Evolutionary conservation across 2,113 vertebrate genomes (phyloP), one percentile per base, ranked within the genome.

Genomic region (Anguilla rostrata): DNA sequence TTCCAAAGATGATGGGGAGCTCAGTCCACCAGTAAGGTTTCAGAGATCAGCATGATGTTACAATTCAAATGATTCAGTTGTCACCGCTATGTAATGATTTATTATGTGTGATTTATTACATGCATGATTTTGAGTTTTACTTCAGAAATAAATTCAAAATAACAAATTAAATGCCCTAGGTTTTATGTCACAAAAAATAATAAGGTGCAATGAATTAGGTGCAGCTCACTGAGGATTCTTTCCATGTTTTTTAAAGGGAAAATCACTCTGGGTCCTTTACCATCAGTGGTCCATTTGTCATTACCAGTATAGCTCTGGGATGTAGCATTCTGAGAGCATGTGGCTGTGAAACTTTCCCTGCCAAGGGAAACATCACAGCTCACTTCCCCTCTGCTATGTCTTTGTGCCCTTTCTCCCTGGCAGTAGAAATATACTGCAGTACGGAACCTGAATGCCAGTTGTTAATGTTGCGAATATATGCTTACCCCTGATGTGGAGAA

Each of bases 361-460:
- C 79, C 79, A 81, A 81, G 39, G 79, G 79, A 81, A 81, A 29
- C 39, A 81, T 81, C 41, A 81, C 39, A 81, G 79, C 43, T 81
- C 39, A 81, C 11, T 81, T 81, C 41, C 29, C 26, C n/a, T 75
- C 71, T 75, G 71, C n/a, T 75, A 75, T 75, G 71, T 12, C 71
- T 75, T 75, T 75, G 71, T 75, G 71, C 26, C 71, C 71, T 75
- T 75, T n/a, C 71, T 2, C n/a, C 71, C 71, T 12, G 20, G 8
- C 3, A 75, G 34, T 75, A 75, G 29, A 34, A 34, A 75, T 34
- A 75, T 75, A 75, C 26, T 75, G 2, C n/a, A 75, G 9, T 34
- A 34, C 5, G 22, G 66, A 75, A 34, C 71, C 71, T 34, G 26
- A 34, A 12, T 75, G 26, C 9, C 71, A 75, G 71, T 75, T 75